A percentile compares a stretch with the other conserved stretches of the same genome.
Evolutionary conservation across 2,888 invertebrate species (phyloP).

Genomic region (Disparrhopalites patrizii): DNA sequence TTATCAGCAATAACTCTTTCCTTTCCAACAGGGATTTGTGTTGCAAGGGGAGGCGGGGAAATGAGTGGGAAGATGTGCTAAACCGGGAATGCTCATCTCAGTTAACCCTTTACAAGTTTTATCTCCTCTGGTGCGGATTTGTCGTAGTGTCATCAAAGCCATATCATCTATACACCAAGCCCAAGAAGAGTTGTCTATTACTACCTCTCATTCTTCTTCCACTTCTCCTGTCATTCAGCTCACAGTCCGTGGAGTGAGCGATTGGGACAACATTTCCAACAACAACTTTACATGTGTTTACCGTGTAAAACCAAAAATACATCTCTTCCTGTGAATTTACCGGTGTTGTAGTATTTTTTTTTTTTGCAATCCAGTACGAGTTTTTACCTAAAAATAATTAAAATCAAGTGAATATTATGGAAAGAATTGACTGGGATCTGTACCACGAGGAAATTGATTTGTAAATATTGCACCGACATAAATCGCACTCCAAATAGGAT

Average conservation of each 20-base stretch:
- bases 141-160: neutral
- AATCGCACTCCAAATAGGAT: no score
- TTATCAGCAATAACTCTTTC: neutral
- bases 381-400: no score
- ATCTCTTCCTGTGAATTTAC: neutral
- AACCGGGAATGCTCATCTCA: neutral
- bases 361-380: no score
- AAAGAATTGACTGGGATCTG: no score
- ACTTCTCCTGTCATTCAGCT: slow-evolving; percentile 13
- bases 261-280: neutral
- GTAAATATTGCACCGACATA: no score
- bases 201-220: neutral
- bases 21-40: neutral
- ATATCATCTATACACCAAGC: neutral
- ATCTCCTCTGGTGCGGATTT: neutral
- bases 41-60: neutral
- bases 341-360: neutral
- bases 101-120: neutral
- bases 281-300: neutral
- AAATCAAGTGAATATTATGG: no score
- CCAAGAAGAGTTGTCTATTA: neutral
- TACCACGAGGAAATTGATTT: no score
- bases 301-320: neutral
- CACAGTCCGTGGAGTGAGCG: neutral
- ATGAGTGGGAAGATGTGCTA: neutral